Conservation (phyloP, 1,140 invertebrate species). For the Idris sp. region DNA sequence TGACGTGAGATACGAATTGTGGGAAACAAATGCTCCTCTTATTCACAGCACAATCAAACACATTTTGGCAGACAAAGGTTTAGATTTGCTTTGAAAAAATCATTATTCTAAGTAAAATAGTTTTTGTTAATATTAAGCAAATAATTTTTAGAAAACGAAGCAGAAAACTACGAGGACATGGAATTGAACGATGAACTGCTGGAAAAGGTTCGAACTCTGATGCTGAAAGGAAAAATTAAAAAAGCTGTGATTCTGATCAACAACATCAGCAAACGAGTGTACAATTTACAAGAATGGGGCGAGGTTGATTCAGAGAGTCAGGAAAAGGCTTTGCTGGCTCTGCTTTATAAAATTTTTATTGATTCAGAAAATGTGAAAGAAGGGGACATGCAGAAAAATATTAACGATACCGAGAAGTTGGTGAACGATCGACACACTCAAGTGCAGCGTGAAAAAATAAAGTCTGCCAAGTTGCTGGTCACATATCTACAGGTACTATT, state of each 20-base stretch:
- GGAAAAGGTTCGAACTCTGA: conserved; percentile 72
- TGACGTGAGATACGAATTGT: conserved; percentile 49
- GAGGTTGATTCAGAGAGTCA: conserved; percentile 65
- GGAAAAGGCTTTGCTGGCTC: conserved; percentile 68
- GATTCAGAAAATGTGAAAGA: conserved; percentile 64
- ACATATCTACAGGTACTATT: conserved; percentile 71
- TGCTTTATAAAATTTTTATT: conserved; percentile 74
- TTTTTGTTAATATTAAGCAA: conserved; percentile 3
- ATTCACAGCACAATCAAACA: conserved; percentile 47
- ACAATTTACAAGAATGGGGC: conserved; percentile 60
- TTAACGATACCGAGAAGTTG: conserved; percentile 26
- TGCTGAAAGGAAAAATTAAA: conserved; percentile 69
- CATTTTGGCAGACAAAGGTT: conserved; percentile 41
- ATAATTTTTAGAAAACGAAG: conserved; percentile 52
- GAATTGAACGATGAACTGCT: conserved; percentile 65
- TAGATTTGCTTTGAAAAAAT: not conserved
- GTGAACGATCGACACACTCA: conserved; percentile 60
- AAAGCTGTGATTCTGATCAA: conserved; percentile 67
- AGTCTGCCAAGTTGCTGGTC: conserved; percentile 64
- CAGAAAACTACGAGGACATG: conserved; percentile 52
- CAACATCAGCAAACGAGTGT: conserved; percentile 61
- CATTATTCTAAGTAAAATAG: conserved; percentile 1
- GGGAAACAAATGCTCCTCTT: conserved; percentile 39
- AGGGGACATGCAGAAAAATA: conserved; percentile 31
- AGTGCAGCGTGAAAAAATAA: conserved; percentile 69